Base-by-base conservation (phyloP, 2,797 vertebrate genomes). In the Triplophysa yarkandensis region DNA sequence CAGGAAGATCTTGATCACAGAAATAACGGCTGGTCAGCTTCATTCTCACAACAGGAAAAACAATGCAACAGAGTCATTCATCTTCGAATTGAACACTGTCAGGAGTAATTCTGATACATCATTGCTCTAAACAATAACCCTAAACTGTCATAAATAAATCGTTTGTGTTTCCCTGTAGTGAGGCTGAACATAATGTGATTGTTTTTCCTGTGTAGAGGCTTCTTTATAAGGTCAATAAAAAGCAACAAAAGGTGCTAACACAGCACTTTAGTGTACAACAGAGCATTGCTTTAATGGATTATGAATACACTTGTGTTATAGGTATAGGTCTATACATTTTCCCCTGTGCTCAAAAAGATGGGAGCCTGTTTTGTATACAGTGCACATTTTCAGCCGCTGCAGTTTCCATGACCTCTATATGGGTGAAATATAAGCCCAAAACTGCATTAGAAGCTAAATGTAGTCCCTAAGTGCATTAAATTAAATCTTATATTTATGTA, bases 401-500 rank as follows among this genome's bases (percentile, higher is more conserved):
- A 9, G 55, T 0, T 28, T 66, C 19, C 25, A 34, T 74, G 52
- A 52, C 25, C 65, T 78, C 32, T 74, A 46, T 54, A 52, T 19
- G 74, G 8, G 50, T 60, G 43, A 70, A 43, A 50, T 70, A 63
- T 66, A 16, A 28, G 14, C 48, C 43, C 68, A 67, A 25, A 50
- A 71, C 3, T 60, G 52, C 54, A 67, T 34, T 4, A 25, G 16
- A 68, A 66, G 19, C 39, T 61, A 68, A 23, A 25, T 44, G 17
- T 46, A 19, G 48, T 32, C 64, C 34, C 52, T 60, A 30, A 74
- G 21, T 55, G 36, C 19, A 39, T 43, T 27, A 28, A 4, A 55
- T 48, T 48, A 77, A 70, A 68, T 39, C 28, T 52, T 2, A 6
- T 32, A 28, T 64, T 58, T 76, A 58, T 54, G 70, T 25, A 63